Conservation (phyloP, 1,140 invertebrate genomes). For the Drosophila eugracilis region DNA sequence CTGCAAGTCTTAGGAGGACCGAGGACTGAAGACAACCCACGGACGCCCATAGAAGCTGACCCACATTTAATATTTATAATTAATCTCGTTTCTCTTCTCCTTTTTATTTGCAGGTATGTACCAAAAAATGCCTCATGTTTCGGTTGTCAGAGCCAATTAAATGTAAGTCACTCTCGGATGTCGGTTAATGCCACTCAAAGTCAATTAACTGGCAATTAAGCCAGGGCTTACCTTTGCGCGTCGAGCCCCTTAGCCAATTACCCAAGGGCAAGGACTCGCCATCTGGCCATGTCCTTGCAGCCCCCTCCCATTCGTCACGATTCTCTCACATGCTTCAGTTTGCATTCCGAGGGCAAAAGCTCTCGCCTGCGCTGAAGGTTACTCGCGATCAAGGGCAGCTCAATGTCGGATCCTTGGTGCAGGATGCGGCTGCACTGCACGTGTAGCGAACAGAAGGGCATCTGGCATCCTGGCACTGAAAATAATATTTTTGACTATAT, state of each 20-base stretch:
- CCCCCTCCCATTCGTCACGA: not conserved
- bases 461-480: not conserved
- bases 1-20: conserved; percentile 21
- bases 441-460: not conserved
- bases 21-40: not conserved
- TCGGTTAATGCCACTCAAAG: conserved; percentile 51
- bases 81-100: conserved; percentile 10
- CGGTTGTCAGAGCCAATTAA: conserved; percentile 31
- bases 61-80: conserved; percentile 34
- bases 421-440: conserved; percentile 26
- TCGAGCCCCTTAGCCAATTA: conserved; percentile 8
- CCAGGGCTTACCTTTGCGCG: conserved; percentile 25
- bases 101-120: conserved; percentile 52
- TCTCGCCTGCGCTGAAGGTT: conserved; percentile 50
- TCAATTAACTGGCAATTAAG: conserved; percentile 64
- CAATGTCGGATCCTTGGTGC: conserved; percentile 72
- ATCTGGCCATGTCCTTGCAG: conserved; percentile 14
- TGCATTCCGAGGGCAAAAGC: conserved; percentile 15
- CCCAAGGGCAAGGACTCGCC: conserved; percentile 20
- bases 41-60: conserved; percentile 11
- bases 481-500: not conserved
- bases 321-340: conserved; percentile 14
- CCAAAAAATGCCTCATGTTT: conserved; percentile 15
- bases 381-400: conserved; percentile 72
- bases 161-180: conserved; percentile 40